Evolutionary conservation across 2,888 invertebrate species (phyloP).

Genomic region (Sarcophaga variegata): DNA sequence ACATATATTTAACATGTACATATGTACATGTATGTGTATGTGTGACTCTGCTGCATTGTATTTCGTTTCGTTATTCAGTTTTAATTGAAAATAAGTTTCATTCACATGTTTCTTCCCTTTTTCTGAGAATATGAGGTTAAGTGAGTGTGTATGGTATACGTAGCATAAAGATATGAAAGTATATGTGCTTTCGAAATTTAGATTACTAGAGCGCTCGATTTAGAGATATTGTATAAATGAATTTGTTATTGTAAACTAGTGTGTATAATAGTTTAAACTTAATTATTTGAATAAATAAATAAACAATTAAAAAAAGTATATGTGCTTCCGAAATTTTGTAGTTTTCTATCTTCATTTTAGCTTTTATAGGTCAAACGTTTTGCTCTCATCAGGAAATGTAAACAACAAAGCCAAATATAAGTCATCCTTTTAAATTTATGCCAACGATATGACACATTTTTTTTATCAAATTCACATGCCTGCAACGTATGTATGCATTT

Average conservation of each 20-base stretch:
- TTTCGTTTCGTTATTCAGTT: background rate
- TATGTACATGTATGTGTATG: background rate
- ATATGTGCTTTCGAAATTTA: background rate
- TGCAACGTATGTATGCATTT: background rate
- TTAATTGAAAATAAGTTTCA: slow-evolving; percentile 43
- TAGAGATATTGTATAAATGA: too few relatives aligned
- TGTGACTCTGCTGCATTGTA: background rate
- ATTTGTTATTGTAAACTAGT: too few relatives aligned
- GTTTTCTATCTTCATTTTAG: too few relatives aligned
- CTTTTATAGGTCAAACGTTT: too few relatives aligned
- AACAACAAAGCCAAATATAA: too few relatives aligned
- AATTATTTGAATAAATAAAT: too few relatives aligned
- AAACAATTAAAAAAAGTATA: too few relatives aligned
- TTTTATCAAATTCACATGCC: slow-evolving; percentile 1
- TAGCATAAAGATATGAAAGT: background rate
- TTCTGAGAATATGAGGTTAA: background rate
- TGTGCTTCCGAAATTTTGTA: background rate
- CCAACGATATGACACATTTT: background rate
- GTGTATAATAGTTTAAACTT: too few relatives aligned
- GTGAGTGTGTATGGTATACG: background rate
- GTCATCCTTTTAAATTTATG: background rate
- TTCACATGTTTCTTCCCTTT: slow-evolving; percentile 12
- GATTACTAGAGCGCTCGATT: too few relatives aligned
- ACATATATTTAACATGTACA: too few relatives aligned
- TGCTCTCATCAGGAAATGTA: too few relatives aligned